phyloP scores from a whole-genome alignment of 2,113 vertebrate species.

The Strix uralensis region DNA sequence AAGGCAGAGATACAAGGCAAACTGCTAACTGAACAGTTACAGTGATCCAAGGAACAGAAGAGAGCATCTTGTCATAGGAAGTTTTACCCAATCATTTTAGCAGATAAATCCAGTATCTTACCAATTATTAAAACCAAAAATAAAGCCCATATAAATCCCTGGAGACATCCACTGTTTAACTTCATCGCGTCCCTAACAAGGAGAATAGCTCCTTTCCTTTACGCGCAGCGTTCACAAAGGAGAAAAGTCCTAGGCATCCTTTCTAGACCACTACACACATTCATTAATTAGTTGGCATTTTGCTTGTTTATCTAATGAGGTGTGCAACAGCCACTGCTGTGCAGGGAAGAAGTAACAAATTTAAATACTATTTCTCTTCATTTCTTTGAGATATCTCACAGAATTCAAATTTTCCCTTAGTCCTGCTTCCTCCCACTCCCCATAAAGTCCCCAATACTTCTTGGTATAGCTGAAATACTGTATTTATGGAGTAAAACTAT shows the following conservation, averaged over 20 bases:
- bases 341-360: not conserved
- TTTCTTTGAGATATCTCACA: not conserved
- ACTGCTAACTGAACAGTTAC: not conserved
- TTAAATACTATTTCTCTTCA: not conserved
- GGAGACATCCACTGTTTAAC: not conserved
- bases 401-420: not conserved
- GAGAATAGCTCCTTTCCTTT: not conserved
- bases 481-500: not conserved
- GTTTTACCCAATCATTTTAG: not conserved
- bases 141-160: not conserved
- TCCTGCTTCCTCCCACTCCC: accelerated
- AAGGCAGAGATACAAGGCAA: not conserved
- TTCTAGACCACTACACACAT: not conserved
- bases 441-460: not conserved
- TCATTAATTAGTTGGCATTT: not conserved
- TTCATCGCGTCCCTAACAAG: not conserved
- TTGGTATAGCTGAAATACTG: not conserved
- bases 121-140: not conserved
- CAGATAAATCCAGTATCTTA: not conserved
- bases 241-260: not conserved
- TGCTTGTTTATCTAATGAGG: not conserved
- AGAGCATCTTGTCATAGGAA: not conserved
- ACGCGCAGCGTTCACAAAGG: not conserved
- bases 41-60: not conserved
- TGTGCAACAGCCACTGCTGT: not conserved